Evolutionary conservation across 2,113 vertebrate genomes (phyloP).

Genomic region (Sprattus sprattus): DNA sequence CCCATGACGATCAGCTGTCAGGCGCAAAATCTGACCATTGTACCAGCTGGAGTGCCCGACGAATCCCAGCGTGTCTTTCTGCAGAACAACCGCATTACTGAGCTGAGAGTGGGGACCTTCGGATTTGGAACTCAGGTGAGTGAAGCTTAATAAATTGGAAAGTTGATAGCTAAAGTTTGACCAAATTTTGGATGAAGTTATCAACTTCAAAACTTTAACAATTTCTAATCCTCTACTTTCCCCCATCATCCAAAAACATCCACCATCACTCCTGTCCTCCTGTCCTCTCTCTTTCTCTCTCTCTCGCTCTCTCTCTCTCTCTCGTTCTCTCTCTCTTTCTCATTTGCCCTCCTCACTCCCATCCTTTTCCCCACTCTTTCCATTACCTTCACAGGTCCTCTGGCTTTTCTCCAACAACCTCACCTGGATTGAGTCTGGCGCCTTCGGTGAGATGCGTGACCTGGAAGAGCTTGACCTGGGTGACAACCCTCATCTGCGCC

Average conservation of each 20-base stretch:
- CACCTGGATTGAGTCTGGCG: constrained; percentile 89
- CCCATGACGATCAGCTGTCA: constrained; percentile 98
- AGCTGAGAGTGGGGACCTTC: constrained; percentile 90
- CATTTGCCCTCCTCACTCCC: not conserved
- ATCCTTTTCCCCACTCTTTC: not conserved
- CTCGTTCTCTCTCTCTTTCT: not conserved
- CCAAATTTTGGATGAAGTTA: not conserved
- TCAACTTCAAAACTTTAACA: not conserved
- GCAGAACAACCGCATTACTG: constrained; percentile 95
- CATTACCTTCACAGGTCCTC: constrained; percentile 71
- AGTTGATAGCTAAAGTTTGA: not conserved
- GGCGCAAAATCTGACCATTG: constrained; percentile 93
- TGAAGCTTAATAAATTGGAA: not conserved
- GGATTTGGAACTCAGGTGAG: constrained; percentile 85
- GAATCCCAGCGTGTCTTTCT: constrained; percentile 93
- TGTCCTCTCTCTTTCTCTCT: not conserved
- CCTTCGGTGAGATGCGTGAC: constrained; percentile 91
- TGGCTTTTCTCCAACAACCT: constrained; percentile 99
- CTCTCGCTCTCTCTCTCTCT: not conserved
- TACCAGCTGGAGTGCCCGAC: constrained; percentile 85
- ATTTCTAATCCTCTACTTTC: not conserved
- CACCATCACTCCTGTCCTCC: not conserved
- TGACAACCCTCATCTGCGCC: constrained; percentile 87
- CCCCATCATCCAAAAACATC: too few relatives aligned
- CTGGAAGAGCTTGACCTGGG: constrained; percentile 96